Conservation (phyloP, 1,140 invertebrate species). For the Neocloeon triangulifer region DNA sequence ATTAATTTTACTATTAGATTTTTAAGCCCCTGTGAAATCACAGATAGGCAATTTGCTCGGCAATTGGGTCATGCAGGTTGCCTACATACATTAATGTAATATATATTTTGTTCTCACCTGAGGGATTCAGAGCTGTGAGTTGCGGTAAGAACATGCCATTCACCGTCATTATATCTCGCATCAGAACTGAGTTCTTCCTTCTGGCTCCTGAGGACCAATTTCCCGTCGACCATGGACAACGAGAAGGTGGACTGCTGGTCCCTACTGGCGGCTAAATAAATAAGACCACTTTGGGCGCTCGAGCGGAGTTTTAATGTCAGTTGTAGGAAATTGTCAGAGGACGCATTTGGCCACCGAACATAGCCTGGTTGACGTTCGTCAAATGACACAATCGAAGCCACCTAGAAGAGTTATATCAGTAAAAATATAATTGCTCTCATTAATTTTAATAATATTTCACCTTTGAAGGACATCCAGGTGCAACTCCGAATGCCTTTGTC, state of each 20-base stretch:
- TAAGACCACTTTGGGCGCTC: conserved; percentile 40
- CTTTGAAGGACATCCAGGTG: conserved; percentile 62
- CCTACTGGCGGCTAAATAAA: conserved; percentile 48
- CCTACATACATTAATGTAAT: too few species aligned
- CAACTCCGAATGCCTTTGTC: conserved; percentile 56
- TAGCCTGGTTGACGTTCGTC: conserved; percentile 31
- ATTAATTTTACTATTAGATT: too few species aligned
- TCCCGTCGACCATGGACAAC: conserved; percentile 41
- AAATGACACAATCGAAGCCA: conserved; percentile 33
- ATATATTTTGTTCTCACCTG: too few species aligned
- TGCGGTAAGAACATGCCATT: conserved; percentile 83
- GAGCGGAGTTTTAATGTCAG: conserved; percentile 83
- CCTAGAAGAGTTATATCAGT: conserved; percentile 14
- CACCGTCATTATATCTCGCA: conserved; percentile 56
- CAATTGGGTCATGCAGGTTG: too few species aligned
- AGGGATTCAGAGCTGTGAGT: conserved; percentile 37
- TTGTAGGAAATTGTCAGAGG: conserved; percentile 31
- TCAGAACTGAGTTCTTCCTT: conserved; percentile 25
- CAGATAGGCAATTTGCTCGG: too few species aligned
- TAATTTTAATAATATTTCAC: conserved; percentile 20
- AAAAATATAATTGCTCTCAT: conserved; percentile 3
- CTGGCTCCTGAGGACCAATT: conserved; percentile 43
- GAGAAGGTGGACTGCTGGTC: conserved; percentile 36
- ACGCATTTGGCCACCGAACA: conserved; percentile 31
- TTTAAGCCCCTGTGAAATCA: too few species aligned